phyloP scores from a whole-genome alignment of 2,797 vertebrate species.

The Muscicapa comitata region DNA sequence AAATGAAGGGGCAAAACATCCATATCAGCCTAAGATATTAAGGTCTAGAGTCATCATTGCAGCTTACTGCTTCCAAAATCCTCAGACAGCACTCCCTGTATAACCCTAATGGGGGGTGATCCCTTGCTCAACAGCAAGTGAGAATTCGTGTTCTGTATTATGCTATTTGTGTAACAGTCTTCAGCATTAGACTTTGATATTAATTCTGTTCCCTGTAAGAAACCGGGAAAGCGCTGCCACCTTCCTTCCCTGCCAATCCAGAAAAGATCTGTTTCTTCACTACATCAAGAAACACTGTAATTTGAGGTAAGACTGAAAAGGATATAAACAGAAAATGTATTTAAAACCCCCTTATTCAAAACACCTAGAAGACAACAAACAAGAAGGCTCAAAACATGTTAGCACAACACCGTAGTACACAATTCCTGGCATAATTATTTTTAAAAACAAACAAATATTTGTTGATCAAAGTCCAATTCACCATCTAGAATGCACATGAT shows the following conservation, averaged over 20 bases:
- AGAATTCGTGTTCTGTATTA: neutral
- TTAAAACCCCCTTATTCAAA: neutral
- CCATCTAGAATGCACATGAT: neutral
- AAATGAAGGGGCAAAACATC: neutral
- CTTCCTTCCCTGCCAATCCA: neutral
- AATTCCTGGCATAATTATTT: neutral
- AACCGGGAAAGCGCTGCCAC: neutral
- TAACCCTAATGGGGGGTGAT: neutral
- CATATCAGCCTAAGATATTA: neutral
- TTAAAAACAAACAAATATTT: neutral
- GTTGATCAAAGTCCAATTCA: neutral
- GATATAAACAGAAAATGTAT: neutral
- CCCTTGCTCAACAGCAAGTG: neutral
- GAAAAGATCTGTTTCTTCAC: neutral
- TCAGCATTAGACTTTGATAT: rapidly evolving
- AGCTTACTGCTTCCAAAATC: neutral
- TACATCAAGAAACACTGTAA: neutral
- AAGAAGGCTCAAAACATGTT: neutral
- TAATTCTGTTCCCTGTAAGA: neutral
- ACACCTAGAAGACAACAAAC: neutral
- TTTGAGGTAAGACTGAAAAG: neutral
- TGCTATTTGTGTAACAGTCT: neutral
- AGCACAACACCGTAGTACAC: rapidly evolving
- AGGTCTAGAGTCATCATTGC: neutral
- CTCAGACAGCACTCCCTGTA: neutral